Percentiles rank a stretch among this genome's conserved stretches.
Conservation (phyloP, 2,113 vertebrate species). For the Eulemur macaco region DNA sequence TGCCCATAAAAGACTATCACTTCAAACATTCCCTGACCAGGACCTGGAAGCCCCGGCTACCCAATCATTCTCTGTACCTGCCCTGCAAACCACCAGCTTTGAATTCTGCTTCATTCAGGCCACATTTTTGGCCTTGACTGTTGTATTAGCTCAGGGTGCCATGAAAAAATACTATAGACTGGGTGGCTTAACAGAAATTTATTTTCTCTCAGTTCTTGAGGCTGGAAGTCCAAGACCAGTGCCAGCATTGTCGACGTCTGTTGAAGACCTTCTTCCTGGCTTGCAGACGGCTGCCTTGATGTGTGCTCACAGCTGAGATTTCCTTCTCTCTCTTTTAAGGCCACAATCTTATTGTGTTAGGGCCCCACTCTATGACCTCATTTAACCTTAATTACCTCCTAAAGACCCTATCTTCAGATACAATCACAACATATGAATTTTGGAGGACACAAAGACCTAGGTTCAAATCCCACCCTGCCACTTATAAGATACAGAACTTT, state of each 20-base stretch:
- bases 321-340: not conserved
- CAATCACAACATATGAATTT: not conserved
- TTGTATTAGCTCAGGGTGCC: not conserved
- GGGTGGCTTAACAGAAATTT: not conserved
- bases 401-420: not conserved
- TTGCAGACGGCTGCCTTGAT: no score
- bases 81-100: not conserved
- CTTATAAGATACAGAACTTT: not conserved
- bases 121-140: not conserved
- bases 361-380: not conserved
- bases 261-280: no score
- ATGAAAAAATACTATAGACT: not conserved
- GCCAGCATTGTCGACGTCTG: no score
- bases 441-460: no score
- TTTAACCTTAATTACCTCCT: not conserved
- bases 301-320: no score
- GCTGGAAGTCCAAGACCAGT: not conserved
- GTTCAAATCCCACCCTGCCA: not conserved
- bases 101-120: not conserved
- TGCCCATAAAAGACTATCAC: not conserved
- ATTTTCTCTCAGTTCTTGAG: not conserved
- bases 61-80: not conserved
- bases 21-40: not conserved
- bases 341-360: not conserved
- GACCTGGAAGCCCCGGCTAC: not conserved